Evolutionary conservation across 2,797 vertebrate genomes (phyloP), one percentile per base, ranked within the genome.

Genomic region (Selene dorsalis): DNA sequence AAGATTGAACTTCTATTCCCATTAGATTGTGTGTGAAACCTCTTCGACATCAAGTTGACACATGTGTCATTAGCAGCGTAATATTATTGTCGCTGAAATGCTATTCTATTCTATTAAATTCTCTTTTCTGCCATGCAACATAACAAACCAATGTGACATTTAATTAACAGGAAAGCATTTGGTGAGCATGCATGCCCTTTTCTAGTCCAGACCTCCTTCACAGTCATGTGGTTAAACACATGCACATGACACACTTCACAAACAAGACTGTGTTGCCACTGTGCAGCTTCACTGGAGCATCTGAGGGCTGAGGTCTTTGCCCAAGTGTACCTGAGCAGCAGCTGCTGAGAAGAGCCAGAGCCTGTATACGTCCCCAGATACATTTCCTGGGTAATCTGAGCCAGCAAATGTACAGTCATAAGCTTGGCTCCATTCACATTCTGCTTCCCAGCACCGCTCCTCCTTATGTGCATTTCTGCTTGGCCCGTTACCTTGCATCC

Each of bases 401-500:
- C 52, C 12, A 6, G 59, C 53, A 63, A 71, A 45, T 28, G 22
- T 79, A 52, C 35, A 69, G 57, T 80, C 63, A 67, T 59, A 76
- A 68, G 62, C 68, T 50, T 45, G 80, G 62, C 66, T 72, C 52
- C 0, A 18, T 69, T 77, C 41, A 69, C 71, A 60, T 69, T 45
- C 70, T 2, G 57, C 43, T 69, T 73, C 48, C 76, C 47, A 57
- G 62, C 48, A 50, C 39, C 6, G 35, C 45, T 79, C 59, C 47
- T 70, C 32, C 60, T 53, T 62, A 78, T 84, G 67, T 3, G 2
- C 78, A 65, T 82, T 76, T 88, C 59, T 64, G 66, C 67, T 86
- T 77, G 70, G 80, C 78, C 77, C n/a, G 74, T 84, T 89, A 80
- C 84, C 79, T 84, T 85, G 72, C 70, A 69, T 85, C 72, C 80